phyloP scores from a whole-genome alignment of 2,113 vertebrate species.

The Apteryx owenii region DNA sequence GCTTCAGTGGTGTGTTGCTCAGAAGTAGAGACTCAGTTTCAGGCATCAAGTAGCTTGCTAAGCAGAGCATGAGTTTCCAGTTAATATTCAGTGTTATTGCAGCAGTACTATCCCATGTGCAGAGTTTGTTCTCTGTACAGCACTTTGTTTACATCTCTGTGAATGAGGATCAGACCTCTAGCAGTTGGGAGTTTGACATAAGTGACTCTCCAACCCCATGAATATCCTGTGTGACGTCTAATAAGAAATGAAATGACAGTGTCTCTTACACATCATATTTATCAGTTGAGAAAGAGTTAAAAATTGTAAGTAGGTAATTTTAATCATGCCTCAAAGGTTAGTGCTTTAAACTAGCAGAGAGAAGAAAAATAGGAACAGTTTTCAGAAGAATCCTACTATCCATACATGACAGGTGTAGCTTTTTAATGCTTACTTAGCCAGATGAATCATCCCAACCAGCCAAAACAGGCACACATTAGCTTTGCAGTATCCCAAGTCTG shows the following conservation, averaged over 20 bases:
- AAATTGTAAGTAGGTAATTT: not conserved
- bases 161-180: not conserved
- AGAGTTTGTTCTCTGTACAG: not conserved
- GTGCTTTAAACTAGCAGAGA: not conserved
- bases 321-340: not conserved
- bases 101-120: not conserved
- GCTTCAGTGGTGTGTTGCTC: not conserved
- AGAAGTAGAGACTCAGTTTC: not conserved
- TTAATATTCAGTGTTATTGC: not conserved
- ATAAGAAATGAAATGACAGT: not conserved
- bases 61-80: not conserved
- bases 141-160: not conserved
- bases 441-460: not conserved
- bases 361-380: not conserved
- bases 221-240: not conserved
- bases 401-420: not conserved
- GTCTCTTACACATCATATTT: not conserved
- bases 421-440: not conserved
- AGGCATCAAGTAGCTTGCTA: not conserved
- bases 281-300: not conserved
- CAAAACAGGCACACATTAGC: not conserved
- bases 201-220: rapidly evolving
- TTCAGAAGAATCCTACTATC: not conserved
- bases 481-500: not conserved
- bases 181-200: not conserved